Conservation (phyloP, 1,140 invertebrate species). For the Pogonomyrmex californicus region DNA sequence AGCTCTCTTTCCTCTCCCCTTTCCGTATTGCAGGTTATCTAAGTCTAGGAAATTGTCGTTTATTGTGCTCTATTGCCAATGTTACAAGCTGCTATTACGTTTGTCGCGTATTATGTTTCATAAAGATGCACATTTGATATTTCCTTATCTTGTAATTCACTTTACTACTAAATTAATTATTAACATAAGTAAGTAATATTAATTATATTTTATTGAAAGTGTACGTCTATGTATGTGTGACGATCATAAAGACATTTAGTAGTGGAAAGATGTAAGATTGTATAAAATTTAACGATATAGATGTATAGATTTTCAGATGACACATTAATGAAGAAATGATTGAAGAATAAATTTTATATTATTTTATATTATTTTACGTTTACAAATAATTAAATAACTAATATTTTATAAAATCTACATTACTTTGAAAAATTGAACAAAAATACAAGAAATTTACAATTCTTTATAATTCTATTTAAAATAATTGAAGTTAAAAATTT, state of each 20-base stretch:
- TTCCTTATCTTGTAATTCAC: not conserved
- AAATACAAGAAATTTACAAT: not conserved
- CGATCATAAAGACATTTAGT: not conserved
- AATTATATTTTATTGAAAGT: slow-evolving; percentile 4
- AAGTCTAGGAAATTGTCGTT: slow-evolving; percentile 77
- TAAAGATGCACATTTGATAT: not conserved
- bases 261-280: not conserved
- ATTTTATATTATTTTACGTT: not conserved
- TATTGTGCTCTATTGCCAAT: slow-evolving; percentile 57
- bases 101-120: not conserved
- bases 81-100: slow-evolving; percentile 50
- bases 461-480: not conserved
- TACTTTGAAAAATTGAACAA: not conserved
- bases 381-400: not conserved
- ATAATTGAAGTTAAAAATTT: not conserved
- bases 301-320: not conserved
- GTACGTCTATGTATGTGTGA: not conserved
- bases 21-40: slow-evolving; percentile 70
- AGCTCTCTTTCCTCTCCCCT: slow-evolving; percentile 15
- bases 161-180: not conserved
- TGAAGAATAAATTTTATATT: not conserved
- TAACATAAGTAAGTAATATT: not conserved
- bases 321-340: not conserved
- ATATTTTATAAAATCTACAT: not conserved
- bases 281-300: not conserved